These are phyloP conservation scores for Hirtodrosophila histrioides DNA, from an alignment of 2,888 invertebrate species.

Conservation along the genomic window DNA sequence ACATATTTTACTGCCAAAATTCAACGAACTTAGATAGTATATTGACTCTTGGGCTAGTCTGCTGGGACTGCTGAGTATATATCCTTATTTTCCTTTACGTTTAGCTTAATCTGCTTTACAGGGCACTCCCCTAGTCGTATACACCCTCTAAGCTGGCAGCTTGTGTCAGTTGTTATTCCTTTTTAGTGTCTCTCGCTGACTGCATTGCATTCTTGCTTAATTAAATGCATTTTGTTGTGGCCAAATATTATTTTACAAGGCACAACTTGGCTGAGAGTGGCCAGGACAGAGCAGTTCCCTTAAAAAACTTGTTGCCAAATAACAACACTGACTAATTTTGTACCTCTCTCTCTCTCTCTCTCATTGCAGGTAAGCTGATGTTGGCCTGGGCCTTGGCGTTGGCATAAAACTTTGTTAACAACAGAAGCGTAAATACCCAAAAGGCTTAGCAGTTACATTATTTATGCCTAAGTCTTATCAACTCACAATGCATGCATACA, in stretches of 20 bases:
- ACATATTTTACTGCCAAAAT: no score
- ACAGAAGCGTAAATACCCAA: slow-evolving; percentile 78
- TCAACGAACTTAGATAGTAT: no score
- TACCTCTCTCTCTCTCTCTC: slow-evolving; percentile 19
- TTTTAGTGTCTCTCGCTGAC: slow-evolving; percentile 29
- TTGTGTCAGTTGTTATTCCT: slow-evolving; percentile 7
- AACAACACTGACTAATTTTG: slow-evolving; percentile 55
- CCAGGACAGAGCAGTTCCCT: slow-evolving; percentile 31
- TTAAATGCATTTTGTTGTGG: slow-evolving; percentile 73
- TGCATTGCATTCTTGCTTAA: slow-evolving; percentile 65
- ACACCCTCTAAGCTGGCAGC: not conserved
- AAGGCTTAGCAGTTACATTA: slow-evolving; percentile 73
- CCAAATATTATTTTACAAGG: slow-evolving; percentile 71
- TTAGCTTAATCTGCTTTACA: not conserved
- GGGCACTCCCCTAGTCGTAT: slow-evolving; percentile 5
- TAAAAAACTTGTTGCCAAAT: slow-evolving; percentile 50
- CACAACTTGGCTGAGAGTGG: slow-evolving; percentile 26
- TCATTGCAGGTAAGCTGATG: slow-evolving; percentile 53
- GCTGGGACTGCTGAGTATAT: no score
- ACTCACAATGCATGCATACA: slow-evolving; percentile 25
- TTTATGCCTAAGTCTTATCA: slow-evolving; percentile 70
- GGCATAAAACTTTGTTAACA: slow-evolving; percentile 65
- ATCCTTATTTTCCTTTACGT: no score
- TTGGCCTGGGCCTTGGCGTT: slow-evolving; percentile 26
- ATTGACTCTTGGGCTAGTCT: no score